A percentile compares a stretch with the other conserved stretches of the same genome.
Conservation (phyloP, 2,797 vertebrate species). For the Syngnathus rostellatus region DNA sequence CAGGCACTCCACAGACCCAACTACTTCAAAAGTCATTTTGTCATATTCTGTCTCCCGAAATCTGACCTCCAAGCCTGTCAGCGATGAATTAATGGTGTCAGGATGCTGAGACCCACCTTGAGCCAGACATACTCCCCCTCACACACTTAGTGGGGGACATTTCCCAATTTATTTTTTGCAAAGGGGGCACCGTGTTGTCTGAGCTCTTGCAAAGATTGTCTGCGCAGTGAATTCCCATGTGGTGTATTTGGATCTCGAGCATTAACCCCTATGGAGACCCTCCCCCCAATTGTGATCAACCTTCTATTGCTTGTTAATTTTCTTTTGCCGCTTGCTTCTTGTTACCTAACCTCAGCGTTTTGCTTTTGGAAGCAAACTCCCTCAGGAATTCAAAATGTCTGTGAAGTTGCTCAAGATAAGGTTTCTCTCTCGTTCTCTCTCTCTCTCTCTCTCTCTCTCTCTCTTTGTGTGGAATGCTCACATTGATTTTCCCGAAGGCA, state of each 20-base stretch:
- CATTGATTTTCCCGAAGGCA: conserved; percentile 30
- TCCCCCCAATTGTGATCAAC: conserved; percentile 2
- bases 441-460: conserved; percentile 19
- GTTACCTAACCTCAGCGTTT: conserved; percentile 17
- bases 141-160: background rate
- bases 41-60: background rate
- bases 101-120: conserved; percentile 1
- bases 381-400: conserved; percentile 22
- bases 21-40: background rate
- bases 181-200: conserved; percentile 40
- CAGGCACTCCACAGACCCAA: too few species aligned
- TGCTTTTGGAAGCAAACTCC: conserved; percentile 18
- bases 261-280: conserved; percentile 25
- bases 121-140: background rate
- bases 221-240: conserved; percentile 49
- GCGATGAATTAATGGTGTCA: conserved; percentile 4
- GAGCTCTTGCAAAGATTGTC: conserved; percentile 25
- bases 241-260: conserved; percentile 38
- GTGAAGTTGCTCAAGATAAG: conserved; percentile 36
- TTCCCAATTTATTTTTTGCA: conserved; percentile 24
- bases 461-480: conserved; percentile 25
- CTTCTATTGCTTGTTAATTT: background rate
- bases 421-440: conserved; percentile 10
- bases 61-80: background rate
- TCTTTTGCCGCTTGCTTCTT: conserved; percentile 4